These are phyloP conservation scores for Gallirallus australis DNA, from an alignment of 2,797 vertebrate genomes.

Conservation along the genomic window DNA sequence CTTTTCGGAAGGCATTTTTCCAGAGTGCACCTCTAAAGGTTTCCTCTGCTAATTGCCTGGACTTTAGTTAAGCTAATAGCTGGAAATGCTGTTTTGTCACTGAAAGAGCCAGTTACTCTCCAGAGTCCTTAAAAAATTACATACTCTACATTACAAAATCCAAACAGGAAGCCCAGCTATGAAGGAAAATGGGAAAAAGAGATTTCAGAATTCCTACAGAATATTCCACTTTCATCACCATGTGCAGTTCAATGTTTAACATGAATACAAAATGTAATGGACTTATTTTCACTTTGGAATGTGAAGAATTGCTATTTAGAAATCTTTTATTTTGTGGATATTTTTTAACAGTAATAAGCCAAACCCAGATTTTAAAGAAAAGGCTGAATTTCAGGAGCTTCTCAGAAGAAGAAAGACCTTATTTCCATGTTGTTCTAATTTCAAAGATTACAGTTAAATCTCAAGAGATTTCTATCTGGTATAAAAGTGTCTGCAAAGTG, in stretches of 20 bases:
- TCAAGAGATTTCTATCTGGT: not conserved
- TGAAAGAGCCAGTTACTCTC: not conserved
- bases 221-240: not conserved
- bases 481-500: not conserved
- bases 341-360: not conserved
- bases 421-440: not conserved
- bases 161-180: not conserved
- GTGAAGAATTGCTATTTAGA: not conserved
- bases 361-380: not conserved
- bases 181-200: not conserved
- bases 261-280: not conserved
- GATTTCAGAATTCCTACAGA: not conserved
- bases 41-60: not conserved
- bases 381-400: not conserved
- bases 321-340: not conserved
- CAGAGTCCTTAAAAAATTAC: not conserved
- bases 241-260: not conserved
- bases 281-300: not conserved
- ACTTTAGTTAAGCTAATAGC: not conserved
- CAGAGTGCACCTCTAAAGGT: not conserved
- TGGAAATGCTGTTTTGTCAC: not conserved
- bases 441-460: not conserved
- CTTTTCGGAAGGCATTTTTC: not conserved
- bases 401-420: not conserved
- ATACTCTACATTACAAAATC: not conserved